Evolutionary conservation across 2,888 invertebrate species (phyloP).

Genomic region (Tubulanus polymorphus): DNA sequence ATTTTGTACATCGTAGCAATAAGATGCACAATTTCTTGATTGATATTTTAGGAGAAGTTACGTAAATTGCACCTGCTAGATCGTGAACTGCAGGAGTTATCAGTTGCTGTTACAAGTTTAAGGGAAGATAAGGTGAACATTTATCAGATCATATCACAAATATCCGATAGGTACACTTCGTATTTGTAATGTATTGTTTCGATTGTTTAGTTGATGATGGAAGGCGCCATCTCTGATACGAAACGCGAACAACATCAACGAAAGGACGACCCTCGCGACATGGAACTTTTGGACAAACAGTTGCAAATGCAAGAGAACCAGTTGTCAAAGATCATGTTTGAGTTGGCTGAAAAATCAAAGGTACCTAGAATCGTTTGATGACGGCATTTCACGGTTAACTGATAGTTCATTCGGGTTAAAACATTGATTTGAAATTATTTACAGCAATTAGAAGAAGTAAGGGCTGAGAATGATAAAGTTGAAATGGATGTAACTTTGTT

Average conservation of each 20-base stretch:
- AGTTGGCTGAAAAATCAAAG: slow-evolving; percentile 88
- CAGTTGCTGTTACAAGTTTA: slow-evolving; percentile 67
- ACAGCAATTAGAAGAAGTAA: slow-evolving; percentile 73
- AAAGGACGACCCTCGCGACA: slow-evolving; percentile 52
- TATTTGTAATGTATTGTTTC: no score
- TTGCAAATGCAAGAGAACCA: slow-evolving; percentile 72
- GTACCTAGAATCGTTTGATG: no score
- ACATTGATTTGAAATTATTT: no score
- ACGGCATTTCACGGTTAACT: no score
- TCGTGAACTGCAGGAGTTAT: slow-evolving; percentile 71
- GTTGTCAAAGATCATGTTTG: slow-evolving; percentile 75
- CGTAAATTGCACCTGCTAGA: slow-evolving; percentile 64
- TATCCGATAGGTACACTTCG: no score
- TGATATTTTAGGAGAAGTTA: slow-evolving; percentile 63
- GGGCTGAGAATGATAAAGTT: slow-evolving; percentile 81
- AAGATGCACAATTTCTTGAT: background rate
- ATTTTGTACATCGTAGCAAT: no score
- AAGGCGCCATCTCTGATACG: slow-evolving; percentile 42
- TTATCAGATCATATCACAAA: no score
- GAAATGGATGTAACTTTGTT: slow-evolving; percentile 82
- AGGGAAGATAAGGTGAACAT: slow-evolving; percentile 67
- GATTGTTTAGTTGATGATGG: slow-evolving; percentile 40
- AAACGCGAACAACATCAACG: slow-evolving; percentile 38
- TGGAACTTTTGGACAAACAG: slow-evolving; percentile 68
- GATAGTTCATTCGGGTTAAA: no score